Base-by-base conservation (phyloP, 92 coral and sea anemone species). In the Scolanthus callimorphus region DNA sequence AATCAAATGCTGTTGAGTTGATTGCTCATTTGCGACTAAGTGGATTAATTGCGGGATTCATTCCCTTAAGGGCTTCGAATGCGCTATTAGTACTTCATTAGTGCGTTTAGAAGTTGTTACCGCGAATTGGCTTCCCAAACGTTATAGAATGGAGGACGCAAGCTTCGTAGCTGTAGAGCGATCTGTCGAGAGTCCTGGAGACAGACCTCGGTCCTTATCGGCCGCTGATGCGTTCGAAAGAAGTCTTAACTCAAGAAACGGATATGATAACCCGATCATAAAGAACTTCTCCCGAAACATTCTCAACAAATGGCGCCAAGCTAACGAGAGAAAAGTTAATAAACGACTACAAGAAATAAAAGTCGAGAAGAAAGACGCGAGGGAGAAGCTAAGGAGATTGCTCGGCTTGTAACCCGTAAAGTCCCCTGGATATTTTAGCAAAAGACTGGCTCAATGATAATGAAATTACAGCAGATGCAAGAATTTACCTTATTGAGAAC, bases 361-460 rank as follows among this genome's bases (percentile, higher is more conserved):
- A 51, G 47, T 79, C 0, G 94, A 88, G 54, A 82, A 85, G 45
- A 92, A 81, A 90, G 80, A 48, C 39, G 87, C 22, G 85, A 88
- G 27, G 73, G 73, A 0, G 94, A 92, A 23, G 62, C 90, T 3
- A 78, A 78, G 53, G 96, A 88, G 25, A 64, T 88, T 24, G 75
- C 90, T 0, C 79, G 86, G 6, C 65, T 89, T 39, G 82, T 81
- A n/a, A 63, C 95, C 25, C 63, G 98, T 38, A 74, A 72, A 22
- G 75, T 27, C 96, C 98, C 9, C 47, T 92, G 25, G 98, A 92
- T 68, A 55, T 92, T 17, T 44, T 92, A 28, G 98, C 98, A 2
- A 84, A 70, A 48, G 98, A 92, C 10, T 92, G 98, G 98, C 70
- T 92, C 27, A 75, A 77, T 39, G 80, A 84, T 28, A 92, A 89